These are phyloP conservation scores for Agapornis canus DNA, from an alignment of 2,797 vertebrate genomes.

Conservation along the genomic window DNA sequence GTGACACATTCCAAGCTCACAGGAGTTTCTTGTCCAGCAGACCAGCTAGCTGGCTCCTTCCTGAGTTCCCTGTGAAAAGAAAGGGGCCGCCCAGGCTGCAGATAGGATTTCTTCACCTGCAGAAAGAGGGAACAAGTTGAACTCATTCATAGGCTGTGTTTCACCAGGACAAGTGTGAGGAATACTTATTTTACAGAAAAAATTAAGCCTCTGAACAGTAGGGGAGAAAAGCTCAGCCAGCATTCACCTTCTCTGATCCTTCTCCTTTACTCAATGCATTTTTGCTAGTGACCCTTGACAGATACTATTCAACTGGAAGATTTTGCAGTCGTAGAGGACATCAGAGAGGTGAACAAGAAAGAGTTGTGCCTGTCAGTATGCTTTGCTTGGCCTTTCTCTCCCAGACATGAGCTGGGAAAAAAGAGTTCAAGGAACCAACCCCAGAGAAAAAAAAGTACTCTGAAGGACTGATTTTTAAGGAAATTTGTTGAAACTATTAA, in stretches of 20 bases:
- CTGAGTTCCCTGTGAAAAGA: background rate
- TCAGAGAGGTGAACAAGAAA: background rate
- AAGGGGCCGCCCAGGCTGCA: background rate
- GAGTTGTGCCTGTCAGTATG: background rate
- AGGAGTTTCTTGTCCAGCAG: background rate
- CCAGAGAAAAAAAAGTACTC: background rate
- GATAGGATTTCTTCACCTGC: background rate
- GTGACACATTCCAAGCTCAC: background rate
- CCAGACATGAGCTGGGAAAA: background rate
- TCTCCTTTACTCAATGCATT: background rate
- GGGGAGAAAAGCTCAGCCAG: background rate
- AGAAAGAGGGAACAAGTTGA: background rate
- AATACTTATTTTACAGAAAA: background rate
- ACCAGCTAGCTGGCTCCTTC: background rate
- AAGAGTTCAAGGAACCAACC: background rate
- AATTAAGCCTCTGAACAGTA: background rate
- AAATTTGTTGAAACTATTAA: background rate
- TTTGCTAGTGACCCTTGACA: background rate
- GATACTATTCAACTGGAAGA: background rate
- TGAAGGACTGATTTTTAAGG: background rate
- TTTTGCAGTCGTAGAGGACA: background rate
- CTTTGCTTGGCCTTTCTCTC: background rate
- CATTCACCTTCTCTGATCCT: background rate
- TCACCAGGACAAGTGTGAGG: background rate
- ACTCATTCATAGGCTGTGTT: background rate